Evolutionary conservation across 2,797 vertebrate species (phyloP).

Genomic region (Dromococcyx pavoninus): DNA sequence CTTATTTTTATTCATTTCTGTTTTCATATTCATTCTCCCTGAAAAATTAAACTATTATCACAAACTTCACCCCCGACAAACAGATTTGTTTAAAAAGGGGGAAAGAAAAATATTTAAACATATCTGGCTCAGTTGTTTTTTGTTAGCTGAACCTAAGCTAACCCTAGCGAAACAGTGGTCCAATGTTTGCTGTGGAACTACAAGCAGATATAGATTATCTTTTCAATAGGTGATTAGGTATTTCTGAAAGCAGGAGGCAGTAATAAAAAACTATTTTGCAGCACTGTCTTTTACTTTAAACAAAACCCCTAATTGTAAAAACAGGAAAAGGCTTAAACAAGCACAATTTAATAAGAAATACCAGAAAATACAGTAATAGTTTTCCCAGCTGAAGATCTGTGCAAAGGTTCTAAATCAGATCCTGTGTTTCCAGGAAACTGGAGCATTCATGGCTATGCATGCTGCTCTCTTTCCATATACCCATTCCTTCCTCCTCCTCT

Average conservation of each 20-base stretch:
- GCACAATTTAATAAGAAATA: neutral
- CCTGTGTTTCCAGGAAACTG: neutral
- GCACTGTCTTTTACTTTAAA: neutral
- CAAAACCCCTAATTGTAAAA: neutral
- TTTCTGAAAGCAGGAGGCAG: neutral
- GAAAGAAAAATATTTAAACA: neutral
- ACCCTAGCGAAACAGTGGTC: neutral
- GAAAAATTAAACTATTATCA: neutral
- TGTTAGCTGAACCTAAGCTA: neutral
- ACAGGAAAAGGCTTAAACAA: neutral
- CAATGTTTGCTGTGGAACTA: neutral
- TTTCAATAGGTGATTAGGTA: neutral
- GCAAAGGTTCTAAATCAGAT: neutral
- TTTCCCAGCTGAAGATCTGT: conserved; percentile 11
- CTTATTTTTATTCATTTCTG: neutral
- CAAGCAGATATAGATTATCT: accelerated
- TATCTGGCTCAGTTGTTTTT: neutral
- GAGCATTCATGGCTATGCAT: neutral
- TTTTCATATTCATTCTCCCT: neutral
- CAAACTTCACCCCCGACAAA: neutral
- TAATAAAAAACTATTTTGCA: neutral
- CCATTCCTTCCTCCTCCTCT: neutral
- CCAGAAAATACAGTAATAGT: neutral
- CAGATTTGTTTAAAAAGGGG: neutral
- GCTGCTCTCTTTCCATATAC: neutral